Conservation (phyloP, 2,113 vertebrate genomes). For the Callipepla squamata region DNA sequence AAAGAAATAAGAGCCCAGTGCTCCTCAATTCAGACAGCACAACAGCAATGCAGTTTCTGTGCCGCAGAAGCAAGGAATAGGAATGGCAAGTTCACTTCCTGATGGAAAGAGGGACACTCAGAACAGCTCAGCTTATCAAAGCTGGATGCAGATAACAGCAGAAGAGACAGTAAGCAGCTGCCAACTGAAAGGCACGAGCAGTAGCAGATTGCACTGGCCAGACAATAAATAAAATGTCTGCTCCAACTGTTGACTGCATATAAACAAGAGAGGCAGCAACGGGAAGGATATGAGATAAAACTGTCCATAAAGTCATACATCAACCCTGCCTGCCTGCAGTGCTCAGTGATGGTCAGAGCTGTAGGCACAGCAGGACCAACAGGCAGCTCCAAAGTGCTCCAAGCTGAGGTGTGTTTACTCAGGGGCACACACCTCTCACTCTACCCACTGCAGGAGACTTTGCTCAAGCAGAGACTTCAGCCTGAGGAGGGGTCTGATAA, state of each 20-base stretch:
- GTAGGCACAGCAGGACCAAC: neutral
- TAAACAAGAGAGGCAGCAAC: neutral
- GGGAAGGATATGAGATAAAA: neutral
- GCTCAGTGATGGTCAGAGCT: fast-evolving
- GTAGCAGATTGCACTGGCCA: neutral
- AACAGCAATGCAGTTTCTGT: neutral
- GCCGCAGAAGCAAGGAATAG: neutral
- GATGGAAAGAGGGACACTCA: neutral
- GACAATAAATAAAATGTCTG: neutral
- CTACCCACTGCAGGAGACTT: neutral
- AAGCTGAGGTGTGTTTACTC: neutral
- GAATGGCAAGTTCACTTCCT: neutral
- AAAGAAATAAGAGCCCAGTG: neutral
- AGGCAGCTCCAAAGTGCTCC: neutral
- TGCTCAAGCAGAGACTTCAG: neutral
- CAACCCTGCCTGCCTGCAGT: neutral
- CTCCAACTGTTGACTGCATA: neutral
- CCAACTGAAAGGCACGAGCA: fast-evolving
- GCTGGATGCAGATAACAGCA: neutral
- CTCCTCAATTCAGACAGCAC: fast-evolving
- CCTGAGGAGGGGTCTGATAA: neutral
- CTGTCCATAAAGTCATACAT: neutral
- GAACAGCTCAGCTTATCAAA: neutral
- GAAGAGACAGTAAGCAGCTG: neutral
- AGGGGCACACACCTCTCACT: neutral